Conservation (phyloP, 2,113 vertebrate species). For the Vidua macroura region DNA sequence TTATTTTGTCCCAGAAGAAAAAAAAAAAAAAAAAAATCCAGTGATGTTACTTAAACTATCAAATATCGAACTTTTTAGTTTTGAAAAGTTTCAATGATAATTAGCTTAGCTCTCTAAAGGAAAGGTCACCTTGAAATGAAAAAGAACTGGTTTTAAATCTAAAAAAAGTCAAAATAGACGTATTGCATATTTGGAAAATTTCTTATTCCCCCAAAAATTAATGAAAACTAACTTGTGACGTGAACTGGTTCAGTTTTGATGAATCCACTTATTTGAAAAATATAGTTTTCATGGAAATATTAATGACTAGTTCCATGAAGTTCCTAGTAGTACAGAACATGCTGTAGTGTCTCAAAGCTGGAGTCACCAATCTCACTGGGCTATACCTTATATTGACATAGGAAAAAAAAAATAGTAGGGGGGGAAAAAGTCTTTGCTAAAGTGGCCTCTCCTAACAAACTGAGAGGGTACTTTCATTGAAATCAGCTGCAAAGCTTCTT, state of each 20-base stretch:
- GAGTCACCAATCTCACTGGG: neutral
- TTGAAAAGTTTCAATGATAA: neutral
- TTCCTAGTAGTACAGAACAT: neutral
- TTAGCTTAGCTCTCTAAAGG: constrained; percentile 8
- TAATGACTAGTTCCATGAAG: neutral
- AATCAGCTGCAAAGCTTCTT: neutral
- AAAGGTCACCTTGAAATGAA: constrained; percentile 34
- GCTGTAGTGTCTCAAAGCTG: neutral
- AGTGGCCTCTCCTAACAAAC: neutral
- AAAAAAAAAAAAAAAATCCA: neutral
- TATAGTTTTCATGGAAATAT: neutral
- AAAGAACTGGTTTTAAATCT: neutral
- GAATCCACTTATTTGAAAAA: neutral
- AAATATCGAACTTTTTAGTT: neutral
- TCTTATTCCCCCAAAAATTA: neutral
- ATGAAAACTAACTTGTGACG: neutral
- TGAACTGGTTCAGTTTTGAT: neutral
- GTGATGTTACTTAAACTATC: neutral
- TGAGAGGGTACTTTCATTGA: neutral
- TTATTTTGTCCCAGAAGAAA: neutral
- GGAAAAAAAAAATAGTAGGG: neutral
- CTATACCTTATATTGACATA: neutral
- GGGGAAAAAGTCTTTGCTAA: neutral
- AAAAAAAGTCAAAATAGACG: constrained; percentile 9
- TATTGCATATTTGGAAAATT: neutral